A percentile compares a stretch with the other conserved stretches of the same genome.
Evolutionary conservation across 1,140 invertebrate species (phyloP).

Genomic region (Acromyrmex charruanus): DNA sequence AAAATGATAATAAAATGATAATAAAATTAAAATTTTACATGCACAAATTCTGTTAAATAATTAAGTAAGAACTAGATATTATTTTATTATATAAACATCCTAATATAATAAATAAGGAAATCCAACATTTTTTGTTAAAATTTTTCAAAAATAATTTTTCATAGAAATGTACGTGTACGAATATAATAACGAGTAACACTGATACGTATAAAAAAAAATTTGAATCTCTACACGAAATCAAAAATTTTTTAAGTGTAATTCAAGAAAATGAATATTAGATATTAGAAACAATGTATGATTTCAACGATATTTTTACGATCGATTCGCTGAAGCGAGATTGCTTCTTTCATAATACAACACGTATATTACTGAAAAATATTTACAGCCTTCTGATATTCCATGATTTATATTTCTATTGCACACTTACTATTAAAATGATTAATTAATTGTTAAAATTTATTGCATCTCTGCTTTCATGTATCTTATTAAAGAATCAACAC

Average conservation of each 20-base stretch:
- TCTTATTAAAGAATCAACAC: background rate
- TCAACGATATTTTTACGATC: conserved; percentile 12
- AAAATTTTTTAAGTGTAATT: background rate
- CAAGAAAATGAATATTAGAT: background rate
- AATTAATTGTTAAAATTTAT: background rate
- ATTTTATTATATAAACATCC: background rate
- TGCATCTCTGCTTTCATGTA: background rate
- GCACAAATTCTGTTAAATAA: conserved; percentile 1
- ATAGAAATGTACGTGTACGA: background rate
- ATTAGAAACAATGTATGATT: background rate
- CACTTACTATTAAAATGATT: background rate
- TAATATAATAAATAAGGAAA: background rate
- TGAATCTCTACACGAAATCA: background rate
- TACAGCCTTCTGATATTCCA: background rate
- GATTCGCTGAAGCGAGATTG: conserved; percentile 5
- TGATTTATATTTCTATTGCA: background rate
- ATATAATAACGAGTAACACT: background rate
- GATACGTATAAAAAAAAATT: background rate
- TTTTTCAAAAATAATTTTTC: conserved; percentile 9
- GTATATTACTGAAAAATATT: background rate
- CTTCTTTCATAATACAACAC: background rate
- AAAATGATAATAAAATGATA: background rate
- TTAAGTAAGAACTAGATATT: background rate
- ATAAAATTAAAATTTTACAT: background rate
- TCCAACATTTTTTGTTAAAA: background rate